Base-by-base conservation (phyloP, 2,888 invertebrate species). In the Fragum whitleyi region DNA sequence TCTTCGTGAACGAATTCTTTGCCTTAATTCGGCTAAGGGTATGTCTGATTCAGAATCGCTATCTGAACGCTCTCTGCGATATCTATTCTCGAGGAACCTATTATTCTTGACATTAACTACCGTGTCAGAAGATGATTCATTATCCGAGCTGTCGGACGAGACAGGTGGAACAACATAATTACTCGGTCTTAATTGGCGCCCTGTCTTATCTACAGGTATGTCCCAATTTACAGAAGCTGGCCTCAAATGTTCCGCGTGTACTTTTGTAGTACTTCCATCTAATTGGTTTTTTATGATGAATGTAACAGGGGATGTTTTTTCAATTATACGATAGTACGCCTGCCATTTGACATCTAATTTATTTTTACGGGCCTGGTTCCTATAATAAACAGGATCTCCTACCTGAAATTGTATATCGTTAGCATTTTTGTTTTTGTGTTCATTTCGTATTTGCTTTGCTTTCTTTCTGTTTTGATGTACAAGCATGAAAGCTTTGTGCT, bases 241-340 rank as follows among this genome's bases (percentile, higher is more conserved):
- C 53, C 62, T 55, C 9, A 80, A 14, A n/a, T 59, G 73, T 23
- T 75, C 74, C 1, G 81, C 83, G 70, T 83, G 72, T 77, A n/a
- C n/a, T n/a, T n/a, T n/a, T n/a, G n/a, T n/a, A n/a, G n/a, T n/a
- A n/a, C 57, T 26, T 1, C 68, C 71, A 36, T 65, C 71, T 77
- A 77, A 68, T 59, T 79, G 79, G 67, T 79, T 77, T 61, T 74
- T 79, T n/a, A 83, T 77, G 2, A 70, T 61, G 57, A 59, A 83
- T 14, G 67, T 61, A n/a, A 77, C 77, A 6, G 79, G 83, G 14
- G 62, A 28, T 21, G 21, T 80, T 59, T 82, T 73, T 65, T 81
- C 80, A 23, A 82, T 74, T 14, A 83, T 81, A 39, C 81, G 67
- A 68, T 74, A 84, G 42, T 79, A 81, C 1, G 79, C 83, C 23